These are phyloP conservation scores for Auanema freiburgensis DNA, from an alignment of 2,888 invertebrate genomes.

Conservation along the genomic window DNA sequence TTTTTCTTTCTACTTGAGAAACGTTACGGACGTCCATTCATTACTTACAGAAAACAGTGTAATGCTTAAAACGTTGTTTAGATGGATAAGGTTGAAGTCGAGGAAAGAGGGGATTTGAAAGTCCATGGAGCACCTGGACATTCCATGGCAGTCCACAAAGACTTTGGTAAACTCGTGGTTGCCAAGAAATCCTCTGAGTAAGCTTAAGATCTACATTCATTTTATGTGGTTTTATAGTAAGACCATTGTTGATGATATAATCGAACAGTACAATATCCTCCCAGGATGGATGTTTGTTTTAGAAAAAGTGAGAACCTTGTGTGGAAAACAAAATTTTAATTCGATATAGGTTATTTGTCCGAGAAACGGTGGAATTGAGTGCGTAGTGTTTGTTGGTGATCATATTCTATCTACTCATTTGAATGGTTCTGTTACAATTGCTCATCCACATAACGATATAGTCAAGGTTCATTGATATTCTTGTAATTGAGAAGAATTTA, in stretches of 20 bases:
- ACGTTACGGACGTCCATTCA: not conserved
- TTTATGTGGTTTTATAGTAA: not conserved
- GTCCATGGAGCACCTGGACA: constrained; percentile 20
- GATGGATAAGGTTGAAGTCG: constrained; percentile 13
- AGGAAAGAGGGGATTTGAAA: constrained; percentile 17
- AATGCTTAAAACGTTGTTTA: not conserved
- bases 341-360: constrained; percentile 22
- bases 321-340: no score
- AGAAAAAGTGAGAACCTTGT: constrained; percentile 21
- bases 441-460: constrained; percentile 11
- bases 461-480: constrained; percentile 6
- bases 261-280: constrained; percentile 41
- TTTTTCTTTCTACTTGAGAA: not conserved
- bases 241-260: constrained; percentile 22
- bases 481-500: not conserved
- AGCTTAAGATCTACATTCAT: constrained; percentile 7
- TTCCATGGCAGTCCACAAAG: constrained; percentile 31
- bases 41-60: no score
- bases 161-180: constrained; percentile 34
- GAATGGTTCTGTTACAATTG: constrained; percentile 20
- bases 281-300: constrained; percentile 29
- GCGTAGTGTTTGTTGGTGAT: constrained; percentile 19
- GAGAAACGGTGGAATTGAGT: constrained; percentile 21
- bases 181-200: constrained; percentile 26
- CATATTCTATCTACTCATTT: constrained; percentile 19